These are phyloP conservation scores for Cyprinus carpio DNA, from an alignment of 2,113 vertebrate species.

Conservation along the genomic window DNA sequence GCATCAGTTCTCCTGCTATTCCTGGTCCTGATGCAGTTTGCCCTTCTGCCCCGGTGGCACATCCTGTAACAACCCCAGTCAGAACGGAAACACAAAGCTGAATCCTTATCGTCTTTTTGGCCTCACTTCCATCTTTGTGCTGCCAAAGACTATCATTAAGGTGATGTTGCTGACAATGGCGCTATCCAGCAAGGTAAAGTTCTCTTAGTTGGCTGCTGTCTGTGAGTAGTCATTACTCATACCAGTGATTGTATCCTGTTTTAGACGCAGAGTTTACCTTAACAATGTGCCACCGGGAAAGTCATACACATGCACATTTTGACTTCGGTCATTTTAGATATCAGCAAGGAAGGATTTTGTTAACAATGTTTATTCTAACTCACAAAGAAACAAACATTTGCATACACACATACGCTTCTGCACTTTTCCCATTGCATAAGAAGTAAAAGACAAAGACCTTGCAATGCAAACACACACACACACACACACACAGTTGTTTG, in stretches of 20 bases:
- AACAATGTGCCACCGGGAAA: conserved; percentile 3
- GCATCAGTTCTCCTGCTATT: conserved; percentile 5
- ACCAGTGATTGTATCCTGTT: not conserved
- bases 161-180: conserved; percentile 2
- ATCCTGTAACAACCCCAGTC: conserved; percentile 14
- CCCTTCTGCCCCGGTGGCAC: conserved; percentile 15
- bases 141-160: conserved; percentile 13
- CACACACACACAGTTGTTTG: conserved; percentile 21
- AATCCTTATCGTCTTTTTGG: conserved; percentile 28
- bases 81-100: conserved; percentile 12
- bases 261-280: not conserved
- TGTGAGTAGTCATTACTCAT: not conserved
- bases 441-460: conserved; percentile 19
- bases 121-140: not conserved
- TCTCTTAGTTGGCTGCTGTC: not conserved
- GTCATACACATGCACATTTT: not conserved
- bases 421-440: not conserved
- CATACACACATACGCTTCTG: not conserved
- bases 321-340: conserved; percentile 1
- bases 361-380: conserved; percentile 12
- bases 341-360: conserved; percentile 33
- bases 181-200: not conserved
- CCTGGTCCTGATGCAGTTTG: conserved; percentile 29
- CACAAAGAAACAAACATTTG: conserved; percentile 17
- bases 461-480: conserved; percentile 35